These are phyloP conservation scores for Drosophila austrosaltans DNA, from an alignment of 2,888 invertebrate species.

Conservation along the genomic window DNA sequence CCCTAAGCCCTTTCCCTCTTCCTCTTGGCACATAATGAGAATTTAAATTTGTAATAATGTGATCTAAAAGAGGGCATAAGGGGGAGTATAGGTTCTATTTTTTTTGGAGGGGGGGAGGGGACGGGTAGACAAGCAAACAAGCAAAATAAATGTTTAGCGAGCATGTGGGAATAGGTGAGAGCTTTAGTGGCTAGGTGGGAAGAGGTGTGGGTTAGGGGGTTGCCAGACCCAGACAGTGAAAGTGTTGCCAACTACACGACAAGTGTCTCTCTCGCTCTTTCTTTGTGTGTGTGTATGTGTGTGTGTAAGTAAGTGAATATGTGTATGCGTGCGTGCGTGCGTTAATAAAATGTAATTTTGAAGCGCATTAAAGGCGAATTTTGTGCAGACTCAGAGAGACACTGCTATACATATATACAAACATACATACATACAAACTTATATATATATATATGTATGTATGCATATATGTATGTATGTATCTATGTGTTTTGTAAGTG, in stretches of 20 bases:
- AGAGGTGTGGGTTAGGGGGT: neutral
- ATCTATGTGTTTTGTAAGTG: neutral
- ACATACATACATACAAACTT: neutral
- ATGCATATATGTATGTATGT: neutral
- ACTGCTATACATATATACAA: neutral
- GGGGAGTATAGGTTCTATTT: neutral
- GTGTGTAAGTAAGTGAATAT: slow-evolving; percentile 2
- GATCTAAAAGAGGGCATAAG: slow-evolving; percentile 29
- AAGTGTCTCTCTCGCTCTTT: slow-evolving; percentile 38
- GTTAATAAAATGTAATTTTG: slow-evolving; percentile 74
- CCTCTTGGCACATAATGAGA: slow-evolving; percentile 59
- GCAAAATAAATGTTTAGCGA: slow-evolving; percentile 64
- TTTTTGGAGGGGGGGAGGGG: slow-evolving; percentile 13
- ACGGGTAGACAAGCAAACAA: slow-evolving; percentile 53
- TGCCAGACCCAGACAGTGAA: slow-evolving; percentile 50
- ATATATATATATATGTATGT: neutral
- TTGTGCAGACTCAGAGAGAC: slow-evolving; percentile 51
- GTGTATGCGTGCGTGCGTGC: slow-evolving; percentile 53
- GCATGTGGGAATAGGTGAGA: slow-evolving; percentile 13
- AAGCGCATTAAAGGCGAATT: slow-evolving; percentile 63
- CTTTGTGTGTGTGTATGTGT: slow-evolving; percentile 13
- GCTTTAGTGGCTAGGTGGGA: neutral
- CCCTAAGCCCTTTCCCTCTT: neutral
- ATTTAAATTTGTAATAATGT: slow-evolving; percentile 73
- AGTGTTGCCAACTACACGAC: slow-evolving; percentile 64